Conservation (phyloP, 2,888 invertebrate species). For the Scaptomyza cyrtandrae region DNA sequence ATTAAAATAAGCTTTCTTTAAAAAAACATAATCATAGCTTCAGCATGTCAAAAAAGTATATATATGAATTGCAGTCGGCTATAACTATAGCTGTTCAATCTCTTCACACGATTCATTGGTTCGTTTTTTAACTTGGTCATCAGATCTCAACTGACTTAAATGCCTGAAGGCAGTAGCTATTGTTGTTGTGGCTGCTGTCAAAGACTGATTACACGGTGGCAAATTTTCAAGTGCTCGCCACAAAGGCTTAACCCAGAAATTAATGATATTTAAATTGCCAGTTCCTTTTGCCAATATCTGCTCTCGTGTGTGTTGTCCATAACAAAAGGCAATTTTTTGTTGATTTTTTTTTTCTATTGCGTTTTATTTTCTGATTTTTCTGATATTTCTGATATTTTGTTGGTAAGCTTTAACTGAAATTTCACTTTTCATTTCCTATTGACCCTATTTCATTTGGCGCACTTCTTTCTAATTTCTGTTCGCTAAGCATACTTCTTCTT, state of each 20-base stretch:
- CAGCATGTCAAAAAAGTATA: constrained; percentile 35
- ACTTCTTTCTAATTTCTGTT: constrained; percentile 72
- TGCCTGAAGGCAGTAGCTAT: constrained; percentile 36
- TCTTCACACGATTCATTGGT: constrained; percentile 34
- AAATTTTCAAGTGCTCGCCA: constrained; percentile 73
- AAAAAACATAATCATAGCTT: constrained; percentile 14
- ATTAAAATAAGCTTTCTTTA: not conserved
- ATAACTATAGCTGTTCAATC: constrained; percentile 15
- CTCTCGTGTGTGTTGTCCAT: not conserved
- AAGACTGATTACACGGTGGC: constrained; percentile 77
- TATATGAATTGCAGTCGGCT: constrained; percentile 9
- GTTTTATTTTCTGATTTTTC: not conserved
- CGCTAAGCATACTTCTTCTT: constrained; percentile 48
- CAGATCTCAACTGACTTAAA: constrained; percentile 22
- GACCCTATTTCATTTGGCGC: constrained; percentile 74
- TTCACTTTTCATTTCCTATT: constrained; percentile 83
- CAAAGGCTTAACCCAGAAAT: constrained; percentile 78
- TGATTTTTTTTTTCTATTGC: not conserved
- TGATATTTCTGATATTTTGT: not conserved
- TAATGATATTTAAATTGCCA: constrained; percentile 80
- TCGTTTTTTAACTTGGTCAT: constrained; percentile 35
- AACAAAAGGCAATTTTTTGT: constrained; percentile 49
- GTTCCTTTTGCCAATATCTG: constrained; percentile 65
- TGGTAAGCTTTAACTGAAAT: constrained; percentile 58
- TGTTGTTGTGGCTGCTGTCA: constrained; percentile 60